Percentiles rank a stretch among this genome's conserved stretches.
These are phyloP conservation scores for Smittia sp. DNA, from an alignment of 2,888 invertebrate species.

Conservation along the genomic window DNA sequence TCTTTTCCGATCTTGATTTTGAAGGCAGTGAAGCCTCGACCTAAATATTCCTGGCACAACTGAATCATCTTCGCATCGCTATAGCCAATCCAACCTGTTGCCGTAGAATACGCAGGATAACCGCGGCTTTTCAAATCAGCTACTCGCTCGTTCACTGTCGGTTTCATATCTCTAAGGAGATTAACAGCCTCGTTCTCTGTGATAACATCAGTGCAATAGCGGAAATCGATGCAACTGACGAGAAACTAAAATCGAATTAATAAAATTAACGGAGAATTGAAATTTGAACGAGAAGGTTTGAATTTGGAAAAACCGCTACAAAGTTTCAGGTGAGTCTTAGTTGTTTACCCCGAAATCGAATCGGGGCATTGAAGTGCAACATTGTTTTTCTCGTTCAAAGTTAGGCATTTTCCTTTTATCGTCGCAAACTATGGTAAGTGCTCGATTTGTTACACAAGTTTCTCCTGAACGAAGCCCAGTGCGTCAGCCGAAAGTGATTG, in stretches of 20 bases:
- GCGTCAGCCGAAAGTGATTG: no score
- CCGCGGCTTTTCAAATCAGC: slow-evolving; percentile 63
- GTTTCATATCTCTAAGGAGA: slow-evolving; percentile 61
- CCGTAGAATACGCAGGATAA: slow-evolving; percentile 63
- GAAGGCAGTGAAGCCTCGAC: slow-evolving; percentile 75
- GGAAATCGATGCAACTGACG: slow-evolving; percentile 83
- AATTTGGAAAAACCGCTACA: no score
- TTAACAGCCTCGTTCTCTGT: slow-evolving; percentile 77
- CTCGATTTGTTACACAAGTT: no score
- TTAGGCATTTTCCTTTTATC: no score
- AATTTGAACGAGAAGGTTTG: no score
- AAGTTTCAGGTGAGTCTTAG: no score
- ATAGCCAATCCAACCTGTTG: slow-evolving; percentile 54
- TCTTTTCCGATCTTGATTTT: slow-evolving; percentile 88
- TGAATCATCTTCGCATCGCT: slow-evolving; percentile 66
- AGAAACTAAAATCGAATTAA: slow-evolving; percentile 55
- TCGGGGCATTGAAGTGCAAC: no score
- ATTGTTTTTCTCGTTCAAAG: no score
- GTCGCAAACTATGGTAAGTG: no score
- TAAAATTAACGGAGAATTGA: no score
- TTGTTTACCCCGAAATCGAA: no score
- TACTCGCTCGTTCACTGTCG: slow-evolving; percentile 63
- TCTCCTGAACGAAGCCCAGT: no score
- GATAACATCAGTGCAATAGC: slow-evolving; percentile 77
- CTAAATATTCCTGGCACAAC: slow-evolving; percentile 69